These are phyloP conservation scores for Rotaria magnacalcarata DNA, from an alignment of 2,888 invertebrate species.

Conservation along the genomic window DNA sequence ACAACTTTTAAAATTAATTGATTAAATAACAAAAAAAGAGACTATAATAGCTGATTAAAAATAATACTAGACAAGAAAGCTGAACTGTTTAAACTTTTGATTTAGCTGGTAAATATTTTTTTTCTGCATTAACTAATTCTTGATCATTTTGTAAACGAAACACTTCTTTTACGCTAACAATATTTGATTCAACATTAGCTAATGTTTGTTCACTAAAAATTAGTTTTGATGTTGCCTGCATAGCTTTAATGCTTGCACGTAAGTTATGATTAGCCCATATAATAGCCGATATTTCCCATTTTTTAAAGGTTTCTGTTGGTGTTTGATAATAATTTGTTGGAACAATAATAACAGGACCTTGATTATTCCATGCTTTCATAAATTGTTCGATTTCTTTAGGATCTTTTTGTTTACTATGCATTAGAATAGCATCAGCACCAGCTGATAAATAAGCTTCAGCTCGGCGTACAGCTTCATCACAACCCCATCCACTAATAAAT, in stretches of 20 bases:
- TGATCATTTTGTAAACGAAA: slow-evolving; percentile 60
- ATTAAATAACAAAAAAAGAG: background rate
- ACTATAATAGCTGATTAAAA: too few relatives aligned
- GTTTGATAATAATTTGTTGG: slow-evolving; percentile 61
- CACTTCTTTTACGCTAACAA: slow-evolving; percentile 59
- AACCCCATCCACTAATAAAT: slow-evolving; percentile 50
- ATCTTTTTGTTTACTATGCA: slow-evolving; percentile 60
- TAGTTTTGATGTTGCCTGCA: slow-evolving; percentile 55
- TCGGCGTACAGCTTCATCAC: slow-evolving; percentile 53
- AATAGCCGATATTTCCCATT: slow-evolving; percentile 58
- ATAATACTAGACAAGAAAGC: background rate
- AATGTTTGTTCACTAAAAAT: slow-evolving; percentile 58
- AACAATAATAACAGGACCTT: slow-evolving; percentile 61
- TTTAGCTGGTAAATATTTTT: slow-evolving; percentile 57
- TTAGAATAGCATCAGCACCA: slow-evolving; percentile 61
- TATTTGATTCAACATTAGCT: slow-evolving; percentile 55
- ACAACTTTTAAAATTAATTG: background rate
- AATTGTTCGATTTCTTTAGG: slow-evolving; percentile 60
- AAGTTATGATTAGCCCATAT: slow-evolving; percentile 62
- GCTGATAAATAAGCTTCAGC: slow-evolving; percentile 48
- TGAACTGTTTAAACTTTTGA: background rate
- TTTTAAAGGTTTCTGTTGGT: slow-evolving; percentile 56
- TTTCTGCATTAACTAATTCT: slow-evolving; percentile 59
- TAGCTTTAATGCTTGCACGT: slow-evolving; percentile 58
- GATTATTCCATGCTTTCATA: slow-evolving; percentile 60